phyloP scores from a whole-genome alignment of 1,140 invertebrate species.

The Berghia stephanieae region DNA sequence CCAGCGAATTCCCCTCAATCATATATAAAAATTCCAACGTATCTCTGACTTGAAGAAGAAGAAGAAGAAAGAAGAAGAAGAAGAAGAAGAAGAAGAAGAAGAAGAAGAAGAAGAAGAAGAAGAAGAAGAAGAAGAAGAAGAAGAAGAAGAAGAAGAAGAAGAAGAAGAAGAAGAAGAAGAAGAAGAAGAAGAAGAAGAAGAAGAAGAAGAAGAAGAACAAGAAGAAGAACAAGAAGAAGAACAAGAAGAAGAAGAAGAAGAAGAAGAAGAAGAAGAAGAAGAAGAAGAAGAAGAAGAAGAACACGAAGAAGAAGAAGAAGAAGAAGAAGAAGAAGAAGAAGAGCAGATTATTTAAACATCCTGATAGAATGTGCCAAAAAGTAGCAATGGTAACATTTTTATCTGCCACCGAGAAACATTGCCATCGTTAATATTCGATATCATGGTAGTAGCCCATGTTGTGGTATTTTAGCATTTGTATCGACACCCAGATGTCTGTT shows the following conservation, averaged over 20 bases:
- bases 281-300: background rate
- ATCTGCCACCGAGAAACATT: too few species aligned
- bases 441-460: too few species aligned
- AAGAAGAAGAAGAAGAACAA: conserved; percentile 29
- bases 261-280: background rate
- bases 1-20: background rate
- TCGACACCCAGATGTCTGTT: too few species aligned
- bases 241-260: conserved; percentile 2
- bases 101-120: conserved; percentile 29
- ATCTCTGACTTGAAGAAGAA: background rate
- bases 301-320: conserved; percentile 20
- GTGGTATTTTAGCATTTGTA: too few species aligned
- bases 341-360: too few species aligned
- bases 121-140: conserved; percentile 30
- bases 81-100: conserved; percentile 19
- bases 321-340: background rate
- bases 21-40: background rate
- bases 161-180: conserved; percentile 30
- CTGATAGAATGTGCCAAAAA: too few species aligned
- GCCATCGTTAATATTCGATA: too few species aligned
- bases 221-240: conserved; percentile 14
- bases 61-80: conserved; percentile 1
- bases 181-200: conserved; percentile 29
- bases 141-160: conserved; percentile 29
- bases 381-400: too few species aligned